Base-by-base conservation (phyloP, 1,140 invertebrate species). In the Archivesica marissinica region DNA sequence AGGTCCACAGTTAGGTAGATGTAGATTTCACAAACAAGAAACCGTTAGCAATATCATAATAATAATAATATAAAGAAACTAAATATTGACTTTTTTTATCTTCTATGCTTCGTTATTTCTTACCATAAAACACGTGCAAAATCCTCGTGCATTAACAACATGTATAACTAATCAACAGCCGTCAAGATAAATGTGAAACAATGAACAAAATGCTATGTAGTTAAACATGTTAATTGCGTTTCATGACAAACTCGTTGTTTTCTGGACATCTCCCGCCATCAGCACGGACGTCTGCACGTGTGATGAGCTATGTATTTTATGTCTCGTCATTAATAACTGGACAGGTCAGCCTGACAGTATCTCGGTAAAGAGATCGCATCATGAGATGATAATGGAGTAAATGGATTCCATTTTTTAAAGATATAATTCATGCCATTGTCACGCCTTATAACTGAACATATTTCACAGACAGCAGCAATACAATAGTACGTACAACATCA, bases 111-210 rank as follows among this genome's bases (percentile, higher is more conserved):
- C n/a, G n/a, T n/a, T n/a, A n/a, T n/a, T n/a, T n/a, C n/a, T n/a
- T n/a, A n/a, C n/a, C n/a, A n/a, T n/a, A 64, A 25, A 17, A 30
- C 59, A 35, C 59, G 30, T 35, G 59, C 59, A 64, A 33, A 64
- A n/a, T n/a, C n/a, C 23, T 1, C 28, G 59, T 35, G 30, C 59
- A 64, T 64, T 6, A 35, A 64, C 4, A 35, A 64, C 38, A 64
- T 64, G 23, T 64, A 64, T 11, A 35, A 64, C 38, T 35, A 20
- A 64, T 35, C 59, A 64, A 64, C 59, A 33, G 30, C 23, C 30
- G 59, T 64, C 59, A 64, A 64, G 38, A 64, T 64, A 64, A 64
- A 64, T 64, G 59, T 64, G 59, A 64, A 64, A 64, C 30, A 35
- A 64, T 64, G 59, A 35, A 35, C 59, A 64, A 64, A 64, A 64